Evolutionary conservation across 2,113 vertebrate genomes (phyloP), one percentile per base, ranked within the genome.

Genomic region (Empidonax alnorum): DNA sequence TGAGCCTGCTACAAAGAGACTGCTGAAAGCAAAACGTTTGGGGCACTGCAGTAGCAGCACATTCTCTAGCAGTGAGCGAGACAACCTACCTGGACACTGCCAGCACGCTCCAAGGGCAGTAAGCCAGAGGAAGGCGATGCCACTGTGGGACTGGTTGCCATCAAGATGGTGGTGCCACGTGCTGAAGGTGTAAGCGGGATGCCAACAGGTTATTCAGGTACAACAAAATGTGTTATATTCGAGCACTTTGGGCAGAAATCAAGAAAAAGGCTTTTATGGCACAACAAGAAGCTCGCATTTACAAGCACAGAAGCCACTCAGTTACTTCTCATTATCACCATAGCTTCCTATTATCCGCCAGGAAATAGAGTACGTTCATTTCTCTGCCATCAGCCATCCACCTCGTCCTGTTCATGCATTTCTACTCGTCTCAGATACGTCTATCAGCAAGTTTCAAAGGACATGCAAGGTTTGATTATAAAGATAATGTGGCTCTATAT

Each of bases 1-100:
- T 0, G 14, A 52, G 19, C 42, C 52, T 1, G 5, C 33, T 63
- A 30, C 0, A 0, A 73, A 58, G 42, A 37, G 10, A 66, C 15
- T 15, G 14, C 35, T 28, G 22, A 21, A 31, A 61, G 35, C 27
- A 21, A 30, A 49, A 35, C 19, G 3, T 4, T 14, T 0, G 0
- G 20, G 67, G 52, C 16, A 4, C 41, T n/a, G 20, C 33, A n/a
- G 22, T 1, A 39, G 31, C 59, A 62, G 46, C 44, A 55, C 33
- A 0, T 44, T 53, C 42, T 66, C 33, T 3, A 23, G 16, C 2
- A 7, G 6, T 1, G 42, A 65, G 42, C 42, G 55, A 80, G 24
- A 46, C 28, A 61, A 33, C 35, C 37, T 13, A 6, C 25, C 1
- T 0, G 21, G 62, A 37, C 23, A 2, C 5, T 24, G 52, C 0